Base-by-base conservation (phyloP, 2,797 vertebrate species). In the Manis pentadactyla region DNA sequence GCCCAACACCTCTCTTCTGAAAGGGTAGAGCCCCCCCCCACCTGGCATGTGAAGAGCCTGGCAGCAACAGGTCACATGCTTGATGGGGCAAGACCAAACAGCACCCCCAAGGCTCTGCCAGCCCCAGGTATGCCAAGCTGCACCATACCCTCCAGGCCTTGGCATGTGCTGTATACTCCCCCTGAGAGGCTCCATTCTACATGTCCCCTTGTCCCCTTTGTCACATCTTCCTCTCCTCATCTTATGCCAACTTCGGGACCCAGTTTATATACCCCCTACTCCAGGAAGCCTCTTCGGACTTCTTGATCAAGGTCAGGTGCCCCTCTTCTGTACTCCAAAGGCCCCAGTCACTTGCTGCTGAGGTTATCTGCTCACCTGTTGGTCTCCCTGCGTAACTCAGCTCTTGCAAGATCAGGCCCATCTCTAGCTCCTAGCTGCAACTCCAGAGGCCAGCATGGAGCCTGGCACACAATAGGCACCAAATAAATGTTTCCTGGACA, bases 151-250 rank as follows among this genome's bases (percentile, higher is more conserved):
- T 64, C 14, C 2, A 42, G 3, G n/a, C 82, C 85, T 83, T 51
- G 11, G 68, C 66, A 23, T 8, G 9, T 23, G 11, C 49, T 31
- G 23, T 10, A 1, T 4, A 14, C 55, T 71, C 82, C 37, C 14
- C 63, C 81, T 11, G 11, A 57, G 57, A 71, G 85, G 11, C 29
- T 49, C 55, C 27, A 7, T 49, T n/a, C 55, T 3, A 17, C 29
- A 18, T 0, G 7, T 19, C 19, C 0, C 9, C 46, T 34, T 0
- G 7, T 19, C 19, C 0, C 9, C 46, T 34, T 34, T 23, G 13
- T 68, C 57, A 46, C 61, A 23, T 75, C 66, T 89, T 25, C 34
- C 25, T 71, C 34, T 34, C 53, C 25, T 77, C 39, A 34, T 55
- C 81, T 74, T 29, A 49, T 15, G 55, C 79, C 39, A 13, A 39